Evolutionary conservation across 2,113 vertebrate species (phyloP).

Genomic region (Menidia beryllina): DNA sequence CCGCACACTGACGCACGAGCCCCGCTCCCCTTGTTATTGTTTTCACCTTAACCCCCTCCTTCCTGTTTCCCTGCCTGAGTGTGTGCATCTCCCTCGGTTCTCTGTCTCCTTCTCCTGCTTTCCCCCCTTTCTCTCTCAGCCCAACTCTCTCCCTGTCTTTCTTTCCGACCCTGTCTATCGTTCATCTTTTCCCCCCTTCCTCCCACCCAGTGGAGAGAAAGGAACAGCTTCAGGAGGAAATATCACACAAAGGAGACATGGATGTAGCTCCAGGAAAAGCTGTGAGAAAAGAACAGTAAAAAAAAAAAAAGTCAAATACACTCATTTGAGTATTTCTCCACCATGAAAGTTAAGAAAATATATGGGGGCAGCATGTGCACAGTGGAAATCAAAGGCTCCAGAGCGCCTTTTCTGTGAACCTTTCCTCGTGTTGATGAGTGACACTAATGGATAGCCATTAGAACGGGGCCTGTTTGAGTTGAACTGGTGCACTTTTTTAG

Average conservation of each 20-base stretch:
- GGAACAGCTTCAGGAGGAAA: slow-evolving; percentile 72
- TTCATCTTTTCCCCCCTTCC: slow-evolving; percentile 46
- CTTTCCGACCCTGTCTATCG: slow-evolving; percentile 49
- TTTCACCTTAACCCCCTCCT: slow-evolving; percentile 83
- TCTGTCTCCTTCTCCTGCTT: slow-evolving; percentile 25
- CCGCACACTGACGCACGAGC: slow-evolving; percentile 78
- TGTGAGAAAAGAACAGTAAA: slow-evolving; percentile 6
- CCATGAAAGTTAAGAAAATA: slow-evolving; percentile 42
- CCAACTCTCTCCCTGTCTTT: slow-evolving; percentile 45
- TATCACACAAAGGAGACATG: slow-evolving; percentile 72
- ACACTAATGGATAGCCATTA: slow-evolving; percentile 75
- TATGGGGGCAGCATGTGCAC: neutral
- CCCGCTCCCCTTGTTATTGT: slow-evolving; percentile 82
- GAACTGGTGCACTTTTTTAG: slow-evolving; percentile 62
- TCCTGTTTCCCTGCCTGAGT: slow-evolving; percentile 39
- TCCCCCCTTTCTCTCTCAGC: slow-evolving; percentile 25
- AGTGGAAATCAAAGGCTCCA: slow-evolving; percentile 20
- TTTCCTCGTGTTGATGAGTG: slow-evolving; percentile 45
- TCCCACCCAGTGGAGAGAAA: slow-evolving; percentile 54
- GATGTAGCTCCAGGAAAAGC: slow-evolving; percentile 41
- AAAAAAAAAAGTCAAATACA: slow-evolving; percentile 37
- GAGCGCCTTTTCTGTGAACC: slow-evolving; percentile 13
- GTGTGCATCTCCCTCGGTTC: slow-evolving; percentile 35
- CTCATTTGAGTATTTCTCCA: slow-evolving; percentile 42
- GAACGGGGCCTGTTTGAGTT: slow-evolving; percentile 75